phyloP scores from a whole-genome alignment of 2,797 vertebrate genomes.

The Pipistrellus kuhlii region DNA sequence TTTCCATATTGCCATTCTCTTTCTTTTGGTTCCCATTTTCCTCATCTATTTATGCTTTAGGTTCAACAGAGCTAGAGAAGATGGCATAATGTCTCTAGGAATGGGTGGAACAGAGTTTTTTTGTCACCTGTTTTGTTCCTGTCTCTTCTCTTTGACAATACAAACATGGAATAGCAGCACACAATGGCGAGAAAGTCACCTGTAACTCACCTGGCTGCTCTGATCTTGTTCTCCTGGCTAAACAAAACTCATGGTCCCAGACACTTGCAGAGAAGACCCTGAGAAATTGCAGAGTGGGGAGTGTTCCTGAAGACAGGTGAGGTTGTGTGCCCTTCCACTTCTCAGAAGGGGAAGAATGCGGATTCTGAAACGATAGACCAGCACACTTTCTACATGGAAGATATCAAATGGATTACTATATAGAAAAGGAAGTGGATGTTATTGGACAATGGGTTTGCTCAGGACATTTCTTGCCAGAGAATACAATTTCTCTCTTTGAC shows the following conservation, averaged over 20 bases:
- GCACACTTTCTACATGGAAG: background rate
- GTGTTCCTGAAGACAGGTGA: background rate
- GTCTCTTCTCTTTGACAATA: background rate
- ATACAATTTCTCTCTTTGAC: background rate
- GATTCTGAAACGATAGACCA: background rate
- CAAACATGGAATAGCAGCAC: background rate
- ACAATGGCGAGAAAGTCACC: background rate
- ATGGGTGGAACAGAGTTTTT: background rate
- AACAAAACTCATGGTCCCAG: background rate
- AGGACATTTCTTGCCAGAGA: background rate
- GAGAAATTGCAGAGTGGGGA: background rate
- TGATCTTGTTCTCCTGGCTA: background rate
- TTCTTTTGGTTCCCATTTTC: background rate
- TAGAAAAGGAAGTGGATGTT: background rate
- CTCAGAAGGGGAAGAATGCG: background rate
- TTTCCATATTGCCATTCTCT: background rate
- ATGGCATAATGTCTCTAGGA: background rate
- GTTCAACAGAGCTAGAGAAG: background rate
- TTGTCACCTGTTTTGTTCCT: background rate
- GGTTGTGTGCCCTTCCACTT: background rate
- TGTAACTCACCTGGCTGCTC: background rate
- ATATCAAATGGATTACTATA: background rate
- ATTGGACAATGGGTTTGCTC: background rate
- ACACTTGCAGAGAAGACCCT: background rate
- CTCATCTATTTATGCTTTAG: background rate